Conservation (phyloP, 2,113 vertebrate species). For the Aegotheles bennettii region DNA sequence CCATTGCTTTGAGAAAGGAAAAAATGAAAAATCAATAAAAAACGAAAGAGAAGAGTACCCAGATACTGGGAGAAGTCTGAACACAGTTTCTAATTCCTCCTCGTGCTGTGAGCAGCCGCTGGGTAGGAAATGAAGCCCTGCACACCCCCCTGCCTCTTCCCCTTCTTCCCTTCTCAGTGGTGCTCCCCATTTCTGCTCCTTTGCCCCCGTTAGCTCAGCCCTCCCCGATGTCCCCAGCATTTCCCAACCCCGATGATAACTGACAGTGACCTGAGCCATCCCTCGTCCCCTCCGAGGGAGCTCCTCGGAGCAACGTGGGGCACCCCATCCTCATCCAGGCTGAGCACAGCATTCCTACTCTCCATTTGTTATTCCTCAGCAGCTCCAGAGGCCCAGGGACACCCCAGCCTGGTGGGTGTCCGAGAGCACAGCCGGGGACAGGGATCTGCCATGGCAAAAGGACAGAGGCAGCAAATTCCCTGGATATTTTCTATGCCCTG, state of each 20-base stretch:
- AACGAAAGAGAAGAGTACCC: neutral
- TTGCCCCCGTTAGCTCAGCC: neutral
- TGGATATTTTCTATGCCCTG: neutral
- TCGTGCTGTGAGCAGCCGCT: accelerated
- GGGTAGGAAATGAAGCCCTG: neutral
- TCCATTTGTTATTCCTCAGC: neutral
- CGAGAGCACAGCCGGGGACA: neutral
- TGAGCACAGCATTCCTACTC: neutral
- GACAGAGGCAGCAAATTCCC: neutral
- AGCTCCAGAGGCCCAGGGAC: neutral
- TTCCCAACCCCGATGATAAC: neutral
- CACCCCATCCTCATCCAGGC: neutral
- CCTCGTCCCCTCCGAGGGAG: neutral
- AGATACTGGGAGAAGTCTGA: neutral
- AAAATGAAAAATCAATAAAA: too few relatives aligned
- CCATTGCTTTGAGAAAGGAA: neutral
- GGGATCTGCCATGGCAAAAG: neutral
- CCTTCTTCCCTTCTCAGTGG: neutral
- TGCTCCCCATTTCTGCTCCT: neutral
- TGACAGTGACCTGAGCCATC: accelerated
- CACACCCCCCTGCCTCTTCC: neutral
- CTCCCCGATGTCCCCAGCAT: neutral
- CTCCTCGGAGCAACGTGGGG: neutral
- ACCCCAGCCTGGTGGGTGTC: accelerated
- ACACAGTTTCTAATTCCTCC: neutral